Conservation (phyloP, 2,888 invertebrate genomes). For the Acanthacorydalis orientalis region DNA sequence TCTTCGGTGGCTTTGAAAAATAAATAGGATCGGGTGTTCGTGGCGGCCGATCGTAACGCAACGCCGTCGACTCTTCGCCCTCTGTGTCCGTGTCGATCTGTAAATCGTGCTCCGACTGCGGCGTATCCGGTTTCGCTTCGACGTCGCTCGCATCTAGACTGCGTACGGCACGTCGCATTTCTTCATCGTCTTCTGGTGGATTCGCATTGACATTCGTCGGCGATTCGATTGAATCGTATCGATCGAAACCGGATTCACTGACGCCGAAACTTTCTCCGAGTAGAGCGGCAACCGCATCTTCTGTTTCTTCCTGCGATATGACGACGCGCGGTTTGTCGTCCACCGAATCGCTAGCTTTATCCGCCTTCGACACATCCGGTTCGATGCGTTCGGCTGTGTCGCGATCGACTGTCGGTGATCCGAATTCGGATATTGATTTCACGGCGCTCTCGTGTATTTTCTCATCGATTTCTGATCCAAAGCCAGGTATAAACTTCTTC, state of each 20-base stretch:
- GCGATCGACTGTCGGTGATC: slow-evolving; percentile 18
- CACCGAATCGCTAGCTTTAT: slow-evolving; percentile 24
- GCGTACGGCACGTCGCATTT: slow-evolving; percentile 70
- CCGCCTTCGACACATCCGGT: slow-evolving; percentile 17
- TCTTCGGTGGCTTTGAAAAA: slow-evolving; percentile 33
- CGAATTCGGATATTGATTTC: slow-evolving; percentile 54
- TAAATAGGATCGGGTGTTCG: slow-evolving; percentile 31
- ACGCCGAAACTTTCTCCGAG: slow-evolving; percentile 74
- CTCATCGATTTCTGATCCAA: slow-evolving; percentile 47
- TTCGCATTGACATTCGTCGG: slow-evolving; percentile 24
- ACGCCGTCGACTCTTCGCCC: slow-evolving; percentile 33
- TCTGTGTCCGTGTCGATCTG: slow-evolving; percentile 79
- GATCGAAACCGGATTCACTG: slow-evolving; percentile 31
- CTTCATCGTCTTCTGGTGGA: slow-evolving; percentile 52
- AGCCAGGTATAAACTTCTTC: slow-evolving; percentile 48
- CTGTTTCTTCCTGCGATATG: slow-evolving; percentile 85
- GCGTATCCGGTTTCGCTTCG: slow-evolving; percentile 68
- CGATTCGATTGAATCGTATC: slow-evolving; percentile 27
- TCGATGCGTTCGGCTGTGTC: slow-evolving; percentile 12
- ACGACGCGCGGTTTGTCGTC: slow-evolving; percentile 67
- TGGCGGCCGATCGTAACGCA: slow-evolving; percentile 27
- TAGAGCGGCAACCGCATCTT: slow-evolving; percentile 78
- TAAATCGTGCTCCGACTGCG: slow-evolving; percentile 66
- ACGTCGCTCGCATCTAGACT: slow-evolving; percentile 49
- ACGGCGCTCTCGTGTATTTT: slow-evolving; percentile 64